Evolutionary conservation across 2,113 vertebrate species (phyloP), one percentile per base, ranked within the genome.

Genomic region (Daphoenositta chrysoptera): DNA sequence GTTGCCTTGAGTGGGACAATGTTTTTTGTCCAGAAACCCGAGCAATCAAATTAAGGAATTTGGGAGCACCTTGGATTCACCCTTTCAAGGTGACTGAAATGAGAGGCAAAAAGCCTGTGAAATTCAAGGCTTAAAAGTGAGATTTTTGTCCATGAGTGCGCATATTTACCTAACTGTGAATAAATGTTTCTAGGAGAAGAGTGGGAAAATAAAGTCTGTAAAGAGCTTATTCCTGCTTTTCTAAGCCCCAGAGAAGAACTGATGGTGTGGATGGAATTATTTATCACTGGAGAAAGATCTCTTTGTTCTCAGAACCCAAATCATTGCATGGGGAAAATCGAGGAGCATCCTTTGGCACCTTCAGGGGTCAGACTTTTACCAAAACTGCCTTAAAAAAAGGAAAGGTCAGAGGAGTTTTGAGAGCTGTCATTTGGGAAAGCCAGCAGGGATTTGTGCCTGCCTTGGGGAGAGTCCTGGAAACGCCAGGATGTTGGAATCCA

Each of bases 241-340:
- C 31, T 18, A 28, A 56, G 18, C 16, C 15, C 58, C 13, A 22
- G 53, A 50, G 39, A 26, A 61, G 65, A 48, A 6, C n/a, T 45
- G 37, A 22, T 13, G 15, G 10, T 9, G 28, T 47, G 14, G 64
- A n/a, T 47, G 30, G 30, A 58, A n/a, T 42, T 15, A 10, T 19
- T 76, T 50, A 22, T 39, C 35, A 10, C 3, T 30, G 40, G 15
- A 31, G 23, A 47, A 69, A 13, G 6, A 3, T 61, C 31, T 69
- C 40, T 56, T 40, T 37, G 28, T 30, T 21, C 24, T 5, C n/a
- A 53, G 40, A 65, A 70, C 47, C 44, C 51, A 31, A 48, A 56
- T 14, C 31, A 24, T 28, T 7, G 15, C 12, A 4, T 7, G 17
- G n/a, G 13, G 68, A 6, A 56, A 54, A 58, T 0, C 5, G 4